A percentile compares a stretch with the other conserved stretches of the same genome.
Evolutionary conservation across 2,888 invertebrate genomes (phyloP).

Genomic region (Torymus aiolomorphi): DNA sequence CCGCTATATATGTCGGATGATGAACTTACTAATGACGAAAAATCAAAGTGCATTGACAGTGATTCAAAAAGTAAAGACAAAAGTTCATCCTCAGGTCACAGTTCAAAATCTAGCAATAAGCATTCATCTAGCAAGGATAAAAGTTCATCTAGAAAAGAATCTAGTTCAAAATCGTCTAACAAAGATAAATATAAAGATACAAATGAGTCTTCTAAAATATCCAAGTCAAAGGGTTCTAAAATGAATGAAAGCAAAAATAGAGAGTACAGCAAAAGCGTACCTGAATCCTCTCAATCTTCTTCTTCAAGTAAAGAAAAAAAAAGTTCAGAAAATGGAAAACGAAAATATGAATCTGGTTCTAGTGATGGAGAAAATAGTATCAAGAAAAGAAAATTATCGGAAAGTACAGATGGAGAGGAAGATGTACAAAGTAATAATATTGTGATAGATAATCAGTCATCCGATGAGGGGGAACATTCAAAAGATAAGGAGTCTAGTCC

Average conservation of each 20-base stretch:
- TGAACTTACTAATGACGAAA: conserved; percentile 28
- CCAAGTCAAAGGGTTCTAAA: conserved; percentile 18
- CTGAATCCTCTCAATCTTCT: conserved; percentile 37
- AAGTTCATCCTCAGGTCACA: conserved; percentile 27
- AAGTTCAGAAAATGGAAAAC: conserved; percentile 22
- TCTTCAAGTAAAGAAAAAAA: conserved; percentile 44
- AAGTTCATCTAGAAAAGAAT: conserved; percentile 50
- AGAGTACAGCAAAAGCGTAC: conserved; percentile 36
- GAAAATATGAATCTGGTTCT: conserved; percentile 41
- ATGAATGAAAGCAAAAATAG: conserved; percentile 18
- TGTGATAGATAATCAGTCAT: conserved; percentile 32
- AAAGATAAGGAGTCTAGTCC: conserved; percentile 51
- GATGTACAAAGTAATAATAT: conserved; percentile 36
- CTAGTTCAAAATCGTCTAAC: conserved; percentile 21
- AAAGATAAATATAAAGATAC: conserved; percentile 45
- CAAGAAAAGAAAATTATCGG: conserved; percentile 43
- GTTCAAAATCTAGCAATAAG: conserved; percentile 30
- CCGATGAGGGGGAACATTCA: conserved; percentile 58
- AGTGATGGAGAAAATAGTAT: conserved; percentile 34
- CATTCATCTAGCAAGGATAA: conserved; percentile 50
- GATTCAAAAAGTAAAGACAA: conserved; percentile 21
- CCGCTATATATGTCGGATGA: conserved; percentile 5
- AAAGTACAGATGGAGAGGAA: conserved; percentile 59
- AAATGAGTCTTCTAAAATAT: conserved; percentile 27
- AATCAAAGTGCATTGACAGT: neutral